Base-by-base conservation (phyloP, 2,888 invertebrate genomes). In the Phalera bucephala region DNA sequence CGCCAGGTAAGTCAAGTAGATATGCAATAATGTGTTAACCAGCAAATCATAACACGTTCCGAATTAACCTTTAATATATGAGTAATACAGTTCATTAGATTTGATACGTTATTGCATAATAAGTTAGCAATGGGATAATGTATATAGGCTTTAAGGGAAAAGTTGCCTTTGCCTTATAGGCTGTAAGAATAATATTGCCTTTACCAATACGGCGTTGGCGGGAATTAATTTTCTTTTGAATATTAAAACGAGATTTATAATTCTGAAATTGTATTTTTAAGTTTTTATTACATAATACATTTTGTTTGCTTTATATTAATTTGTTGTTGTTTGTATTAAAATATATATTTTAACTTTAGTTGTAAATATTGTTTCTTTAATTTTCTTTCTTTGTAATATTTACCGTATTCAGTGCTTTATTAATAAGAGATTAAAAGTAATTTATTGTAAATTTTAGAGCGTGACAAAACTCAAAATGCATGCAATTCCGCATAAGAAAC, bases 381-480 rank as follows among this genome's bases (percentile, higher is more conserved):
- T 26, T 15, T 49, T 31, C n/a, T 14, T 45, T 43, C 36, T 8
- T 31, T 32, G 27, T 36, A 38, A 13, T 25, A 40, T n/a, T 12
- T 50, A 37, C 33, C 31, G 9, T 41, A 11, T 41, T 31, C 34
- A 38, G 12, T 46, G 26, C 23, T 40, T 13, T 13, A 35, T 35
- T 14, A 36, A 15, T 27, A 31, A 37, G 35, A 40, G 31, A 45
- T 43, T 56, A 40, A 47, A 55, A 45, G 28, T 44, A 11, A 36
- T 52, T 53, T 51, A 33, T 51, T 80, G 66, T 73, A 77, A 76
- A 75, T 88, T 88, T 67, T 89, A 89, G 88, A 87, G 81, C 87
- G 84, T 89, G 88, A 89, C 80, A 80, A 76, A 74, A 68, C 74
- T 70, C 81, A 78, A 78, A 77, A 78, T 81, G 84, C 85, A 87